Evolutionary conservation across 2,797 vertebrate genomes (phyloP).

Genomic region (Melanotaenia nigrans): DNA sequence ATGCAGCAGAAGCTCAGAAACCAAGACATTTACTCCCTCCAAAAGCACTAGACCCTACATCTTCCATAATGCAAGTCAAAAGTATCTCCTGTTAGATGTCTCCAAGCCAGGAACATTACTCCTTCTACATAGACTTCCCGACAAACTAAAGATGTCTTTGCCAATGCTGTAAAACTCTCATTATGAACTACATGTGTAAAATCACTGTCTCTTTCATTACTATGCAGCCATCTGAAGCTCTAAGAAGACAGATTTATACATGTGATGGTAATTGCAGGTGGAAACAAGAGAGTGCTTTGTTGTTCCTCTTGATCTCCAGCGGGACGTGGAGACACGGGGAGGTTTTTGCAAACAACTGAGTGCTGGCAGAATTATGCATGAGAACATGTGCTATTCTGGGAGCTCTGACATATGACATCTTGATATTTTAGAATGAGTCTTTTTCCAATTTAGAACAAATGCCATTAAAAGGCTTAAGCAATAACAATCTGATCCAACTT

Average conservation of each 20-base stretch:
- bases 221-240: constrained; percentile 3
- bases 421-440: constrained; percentile 10
- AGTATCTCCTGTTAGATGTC: background rate
- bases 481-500: background rate
- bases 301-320: constrained; percentile 38
- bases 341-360: constrained; percentile 35
- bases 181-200: background rate
- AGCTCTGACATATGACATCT: constrained; percentile 40
- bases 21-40: constrained; percentile 1
- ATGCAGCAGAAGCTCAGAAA: constrained; percentile 1
- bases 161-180: background rate
- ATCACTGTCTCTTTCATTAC: constrained; percentile 19
- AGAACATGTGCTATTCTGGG: constrained; percentile 54
- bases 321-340: constrained; percentile 28
- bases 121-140: constrained; percentile 14
- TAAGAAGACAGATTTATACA: constrained; percentile 15
- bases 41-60: background rate
- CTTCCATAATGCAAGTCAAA: constrained; percentile 16
- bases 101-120: background rate
- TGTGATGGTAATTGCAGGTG: constrained; percentile 9
- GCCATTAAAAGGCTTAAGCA: background rate
- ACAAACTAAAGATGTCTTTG: background rate
- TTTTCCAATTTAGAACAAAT: constrained; percentile 10
- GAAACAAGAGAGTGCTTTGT: constrained; percentile 40
- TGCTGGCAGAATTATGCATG: constrained; percentile 60